These are phyloP conservation scores for Plutella xylostella DNA, from an alignment of 2,888 invertebrate genomes.

Conservation along the genomic window DNA sequence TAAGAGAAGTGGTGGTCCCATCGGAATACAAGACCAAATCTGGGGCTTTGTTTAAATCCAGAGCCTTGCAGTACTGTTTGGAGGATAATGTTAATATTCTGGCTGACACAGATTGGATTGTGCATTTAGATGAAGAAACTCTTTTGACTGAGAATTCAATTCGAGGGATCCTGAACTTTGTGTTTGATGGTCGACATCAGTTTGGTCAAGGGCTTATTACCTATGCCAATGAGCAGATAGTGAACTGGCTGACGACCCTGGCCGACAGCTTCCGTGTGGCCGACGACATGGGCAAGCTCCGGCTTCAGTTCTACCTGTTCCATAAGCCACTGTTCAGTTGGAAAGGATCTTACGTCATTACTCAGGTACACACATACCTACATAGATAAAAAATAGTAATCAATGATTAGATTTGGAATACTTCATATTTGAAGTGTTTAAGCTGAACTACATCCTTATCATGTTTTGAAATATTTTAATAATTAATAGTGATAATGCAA, in stretches of 20 bases:
- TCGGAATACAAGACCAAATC: constrained; percentile 86
- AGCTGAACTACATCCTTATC: not conserved
- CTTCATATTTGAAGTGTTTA: not conserved
- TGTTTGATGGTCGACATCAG: constrained; percentile 92
- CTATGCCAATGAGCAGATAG: constrained; percentile 95
- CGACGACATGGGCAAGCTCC: constrained; percentile 97
- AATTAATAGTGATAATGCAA: too few relatives aligned
- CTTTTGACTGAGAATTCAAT: constrained; percentile 92
- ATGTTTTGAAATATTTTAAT: not conserved
- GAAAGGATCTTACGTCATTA: constrained; percentile 98
- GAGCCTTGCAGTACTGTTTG: constrained; percentile 95
- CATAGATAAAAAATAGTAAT: not conserved
- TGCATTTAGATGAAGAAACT: constrained; percentile 98
- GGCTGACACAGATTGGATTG: constrained; percentile 93
- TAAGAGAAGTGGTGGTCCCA: constrained; percentile 92
- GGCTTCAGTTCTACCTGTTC: constrained; percentile 92
- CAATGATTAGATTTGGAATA: not conserved
- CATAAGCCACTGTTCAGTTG: constrained; percentile 96
- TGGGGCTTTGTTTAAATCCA: constrained; percentile 93
- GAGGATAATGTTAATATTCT: constrained; percentile 90
- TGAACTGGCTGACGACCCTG: constrained; percentile 96
- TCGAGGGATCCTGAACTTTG: constrained; percentile 92
- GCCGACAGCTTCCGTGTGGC: constrained; percentile 96
- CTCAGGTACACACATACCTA: constrained; percentile 74
- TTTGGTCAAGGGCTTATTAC: constrained; percentile 97